Evolutionary conservation across 2,888 invertebrate genomes (phyloP).

Genomic region (Physocephala rufipes): DNA sequence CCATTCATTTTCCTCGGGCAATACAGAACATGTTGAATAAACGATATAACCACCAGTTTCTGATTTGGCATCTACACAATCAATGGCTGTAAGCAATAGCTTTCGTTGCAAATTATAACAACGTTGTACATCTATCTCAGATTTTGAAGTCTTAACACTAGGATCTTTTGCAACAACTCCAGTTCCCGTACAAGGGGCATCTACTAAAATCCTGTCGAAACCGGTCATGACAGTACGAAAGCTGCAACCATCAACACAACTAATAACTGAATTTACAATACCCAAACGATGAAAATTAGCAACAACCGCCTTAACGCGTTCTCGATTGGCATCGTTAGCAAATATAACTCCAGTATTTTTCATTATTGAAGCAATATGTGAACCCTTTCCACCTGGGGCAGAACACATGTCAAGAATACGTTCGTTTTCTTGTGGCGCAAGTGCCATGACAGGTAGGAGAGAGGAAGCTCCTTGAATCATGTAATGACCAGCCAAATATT

Average conservation of each 20-base stretch:
- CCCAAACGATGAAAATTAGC: constrained; percentile 98
- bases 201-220: constrained; percentile 94
- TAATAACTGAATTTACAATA: constrained; percentile 91
- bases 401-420: constrained; percentile 95
- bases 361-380: constrained; percentile 97
- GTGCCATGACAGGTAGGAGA: constrained; percentile 95
- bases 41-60: constrained; percentile 93
- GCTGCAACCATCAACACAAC: constrained; percentile 88
- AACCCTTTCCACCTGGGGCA: constrained; percentile 98
- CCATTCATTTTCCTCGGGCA: constrained; percentile 98
- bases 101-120: constrained; percentile 94
- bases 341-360: constrained; percentile 96
- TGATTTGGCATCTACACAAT: constrained; percentile 92
- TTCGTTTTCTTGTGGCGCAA: constrained; percentile 96
- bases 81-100: constrained; percentile 94
- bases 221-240: constrained; percentile 86
- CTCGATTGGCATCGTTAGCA: constrained; percentile 94
- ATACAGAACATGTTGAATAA: constrained; percentile 97
- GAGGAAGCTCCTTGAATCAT: constrained; percentile 97
- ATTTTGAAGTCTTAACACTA: constrained; percentile 92
- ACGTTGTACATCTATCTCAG: constrained; percentile 87
- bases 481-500: constrained; percentile 98
- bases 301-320: constrained; percentile 89
- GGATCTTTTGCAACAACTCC: constrained; percentile 98
- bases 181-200: constrained; percentile 98